phyloP scores from a whole-genome alignment of 1,140 invertebrate species.

The Pentalonia nigronervosa region DNA sequence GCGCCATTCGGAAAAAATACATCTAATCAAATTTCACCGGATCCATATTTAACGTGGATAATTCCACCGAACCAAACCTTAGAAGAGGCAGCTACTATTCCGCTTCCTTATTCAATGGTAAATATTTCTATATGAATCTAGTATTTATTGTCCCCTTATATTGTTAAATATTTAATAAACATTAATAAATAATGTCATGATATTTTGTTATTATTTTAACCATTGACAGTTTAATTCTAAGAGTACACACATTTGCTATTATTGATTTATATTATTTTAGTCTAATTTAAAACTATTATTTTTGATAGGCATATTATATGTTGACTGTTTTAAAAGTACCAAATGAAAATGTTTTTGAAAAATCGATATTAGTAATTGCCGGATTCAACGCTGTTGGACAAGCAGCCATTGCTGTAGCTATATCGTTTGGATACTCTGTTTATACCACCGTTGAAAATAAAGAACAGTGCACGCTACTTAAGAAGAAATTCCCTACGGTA shows the following conservation, averaged over 20 bases:
- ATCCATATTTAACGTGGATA: slow-evolving; percentile 64
- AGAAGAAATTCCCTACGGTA: slow-evolving; percentile 20
- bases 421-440: slow-evolving; percentile 67
- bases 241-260: not conserved
- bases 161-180: too few relatives aligned
- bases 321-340: not conserved
- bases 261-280: not conserved
- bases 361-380: slow-evolving; percentile 68
- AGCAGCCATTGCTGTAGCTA: slow-evolving; percentile 71
- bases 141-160: not conserved
- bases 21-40: slow-evolving; percentile 41
- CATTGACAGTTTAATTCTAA: not conserved
- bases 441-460: slow-evolving; percentile 65
- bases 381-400: slow-evolving; percentile 72
- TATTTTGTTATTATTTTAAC: not conserved
- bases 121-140: not conserved
- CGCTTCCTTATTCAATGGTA: slow-evolving; percentile 63
- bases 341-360: not conserved
- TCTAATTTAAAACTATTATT: not conserved
- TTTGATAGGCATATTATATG: slow-evolving; percentile 55
- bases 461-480: not conserved
- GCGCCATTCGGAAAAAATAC: slow-evolving; percentile 28
- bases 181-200: not conserved
- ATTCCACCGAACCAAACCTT: slow-evolving; percentile 68
- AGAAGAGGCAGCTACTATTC: slow-evolving; percentile 70